These are phyloP conservation scores for Symphodus melops DNA, from an alignment of 2,113 vertebrate genomes.

Conservation along the genomic window DNA sequence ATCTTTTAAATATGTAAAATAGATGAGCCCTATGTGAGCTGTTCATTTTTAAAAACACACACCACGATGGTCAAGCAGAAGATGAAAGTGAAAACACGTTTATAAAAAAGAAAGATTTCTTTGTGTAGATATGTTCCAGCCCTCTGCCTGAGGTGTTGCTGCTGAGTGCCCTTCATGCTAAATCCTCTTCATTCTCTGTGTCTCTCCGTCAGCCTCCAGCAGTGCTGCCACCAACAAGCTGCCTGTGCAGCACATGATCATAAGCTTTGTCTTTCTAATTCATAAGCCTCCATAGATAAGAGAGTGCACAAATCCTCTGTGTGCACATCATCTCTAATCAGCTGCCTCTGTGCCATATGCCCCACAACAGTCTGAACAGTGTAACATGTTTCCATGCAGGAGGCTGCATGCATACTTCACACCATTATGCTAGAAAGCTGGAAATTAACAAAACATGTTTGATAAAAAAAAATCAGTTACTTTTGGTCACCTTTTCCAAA, in stretches of 20 bases:
- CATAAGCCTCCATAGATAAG: constrained; percentile 61
- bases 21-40: constrained; percentile 6
- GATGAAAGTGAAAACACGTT: not conserved
- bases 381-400: constrained; percentile 22
- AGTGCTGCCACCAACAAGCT: constrained; percentile 22
- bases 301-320: constrained; percentile 65
- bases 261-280: constrained; percentile 69
- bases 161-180: constrained; percentile 66
- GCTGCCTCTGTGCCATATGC: constrained; percentile 12
- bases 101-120: too few relatives aligned
- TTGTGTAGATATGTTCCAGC: constrained; percentile 5
- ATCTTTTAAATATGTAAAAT: not conserved
- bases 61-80: not conserved
- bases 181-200: constrained; percentile 66
- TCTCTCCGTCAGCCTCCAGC: constrained; percentile 31
- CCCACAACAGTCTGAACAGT: constrained; percentile 2
- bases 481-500: too few relatives aligned
- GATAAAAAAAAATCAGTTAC: too few relatives aligned
- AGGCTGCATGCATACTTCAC: constrained; percentile 1
- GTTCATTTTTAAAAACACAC: not conserved
- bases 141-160: constrained; percentile 19
- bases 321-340: constrained; percentile 57
- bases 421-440: not conserved
- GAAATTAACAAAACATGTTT: too few relatives aligned
- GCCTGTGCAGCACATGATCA: constrained; percentile 42